phyloP scores from a whole-genome alignment of 2,888 invertebrate species.

The Scelioninae gen. 2 region DNA sequence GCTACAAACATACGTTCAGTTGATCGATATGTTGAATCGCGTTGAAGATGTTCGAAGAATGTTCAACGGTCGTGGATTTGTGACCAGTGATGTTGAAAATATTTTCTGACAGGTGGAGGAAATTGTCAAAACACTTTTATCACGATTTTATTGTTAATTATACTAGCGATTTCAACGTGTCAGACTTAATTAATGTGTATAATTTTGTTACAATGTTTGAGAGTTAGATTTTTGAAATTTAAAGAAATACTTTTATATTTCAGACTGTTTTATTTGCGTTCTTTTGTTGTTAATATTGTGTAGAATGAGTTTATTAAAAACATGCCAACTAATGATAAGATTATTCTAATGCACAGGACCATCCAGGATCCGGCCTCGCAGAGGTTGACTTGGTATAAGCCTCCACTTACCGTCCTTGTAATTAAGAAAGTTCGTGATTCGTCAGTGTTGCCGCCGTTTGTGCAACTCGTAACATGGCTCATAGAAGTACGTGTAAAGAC shows the following conservation, averaged over 20 bases:
- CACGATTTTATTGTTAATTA: too few species aligned
- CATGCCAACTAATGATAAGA: conserved; percentile 14
- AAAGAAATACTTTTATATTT: too few species aligned
- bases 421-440: conserved; percentile 97
- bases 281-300: too few species aligned
- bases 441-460: conserved; percentile 91
- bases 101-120: conserved; percentile 1
- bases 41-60: conserved; percentile 1
- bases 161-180: too few species aligned
- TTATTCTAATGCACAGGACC: conserved; percentile 80
- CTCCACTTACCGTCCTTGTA: conserved; percentile 95
- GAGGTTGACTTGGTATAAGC: conserved; percentile 97
- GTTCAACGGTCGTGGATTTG: background rate
- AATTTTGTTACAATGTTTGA: too few species aligned
- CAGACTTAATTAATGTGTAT: too few species aligned
- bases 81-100: conserved; percentile 4
- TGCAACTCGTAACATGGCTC: conserved; percentile 94
- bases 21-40: background rate
- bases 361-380: conserved; percentile 98
- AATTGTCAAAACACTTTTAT: too few species aligned
- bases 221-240: too few species aligned
- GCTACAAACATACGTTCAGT: too few species aligned
- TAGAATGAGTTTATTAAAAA: background rate
- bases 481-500: conserved; percentile 81
- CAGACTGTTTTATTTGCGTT: too few species aligned